Evolutionary conservation across 2,888 invertebrate genomes (phyloP).

Genomic region (Hedychridium roseum): DNA sequence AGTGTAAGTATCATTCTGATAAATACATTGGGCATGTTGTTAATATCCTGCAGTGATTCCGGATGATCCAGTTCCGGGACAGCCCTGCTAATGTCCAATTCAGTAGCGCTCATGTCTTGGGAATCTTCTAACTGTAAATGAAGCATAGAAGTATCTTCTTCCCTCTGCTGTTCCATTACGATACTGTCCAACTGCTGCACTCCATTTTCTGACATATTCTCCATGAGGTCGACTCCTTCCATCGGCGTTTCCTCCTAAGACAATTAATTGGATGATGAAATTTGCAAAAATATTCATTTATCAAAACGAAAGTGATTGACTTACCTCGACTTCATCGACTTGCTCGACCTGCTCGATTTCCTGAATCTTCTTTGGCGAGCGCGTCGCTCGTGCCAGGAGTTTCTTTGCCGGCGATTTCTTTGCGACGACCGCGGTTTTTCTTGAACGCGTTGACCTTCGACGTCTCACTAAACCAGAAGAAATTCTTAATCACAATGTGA

Average conservation of each 20-base stretch:
- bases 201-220: constrained; percentile 49
- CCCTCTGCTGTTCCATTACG: constrained; percentile 38
- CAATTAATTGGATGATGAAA: constrained; percentile 3
- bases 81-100: constrained; percentile 15
- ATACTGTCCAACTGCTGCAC: constrained; percentile 40
- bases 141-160: constrained; percentile 38
- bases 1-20: too few relatives aligned
- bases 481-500: not conserved
- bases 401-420: constrained; percentile 57
- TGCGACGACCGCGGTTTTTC: constrained; percentile 47
- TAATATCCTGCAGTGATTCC: constrained; percentile 12
- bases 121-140: constrained; percentile 49
- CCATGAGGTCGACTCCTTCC: constrained; percentile 35
- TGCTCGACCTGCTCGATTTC: constrained; percentile 52
- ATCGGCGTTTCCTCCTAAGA: constrained; percentile 39
- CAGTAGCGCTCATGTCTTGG: constrained; percentile 22
- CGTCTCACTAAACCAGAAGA: constrained; percentile 63
- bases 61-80: constrained; percentile 23
- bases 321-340: constrained; percentile 9
- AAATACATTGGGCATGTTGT: constrained; percentile 38
- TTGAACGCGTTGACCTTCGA: constrained; percentile 68
- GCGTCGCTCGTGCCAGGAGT: constrained; percentile 46
- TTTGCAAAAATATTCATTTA: not conserved
- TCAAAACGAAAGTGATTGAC: not conserved
- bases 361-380: constrained; percentile 43